Evolutionary conservation across 2,113 vertebrate genomes (phyloP).

Genomic region (Myrmophylax atrothorax): DNA sequence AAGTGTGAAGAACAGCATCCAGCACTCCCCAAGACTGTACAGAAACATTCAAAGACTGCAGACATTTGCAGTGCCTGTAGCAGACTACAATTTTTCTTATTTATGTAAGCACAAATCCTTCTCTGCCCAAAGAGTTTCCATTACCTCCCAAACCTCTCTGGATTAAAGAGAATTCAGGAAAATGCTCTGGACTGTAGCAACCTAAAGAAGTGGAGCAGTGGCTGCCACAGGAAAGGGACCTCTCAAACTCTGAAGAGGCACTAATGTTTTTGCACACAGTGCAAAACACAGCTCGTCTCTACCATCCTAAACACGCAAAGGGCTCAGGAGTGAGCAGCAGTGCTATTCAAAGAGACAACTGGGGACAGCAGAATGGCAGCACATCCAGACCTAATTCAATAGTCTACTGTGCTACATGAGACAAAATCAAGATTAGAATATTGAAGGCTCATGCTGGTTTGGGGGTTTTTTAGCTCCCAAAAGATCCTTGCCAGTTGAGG

Average conservation of each 20-base stretch:
- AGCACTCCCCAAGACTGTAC: rapidly evolving
- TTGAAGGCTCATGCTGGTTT: not conserved
- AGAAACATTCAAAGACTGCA: not conserved
- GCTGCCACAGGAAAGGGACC: rapidly evolving
- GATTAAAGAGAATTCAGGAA: not conserved
- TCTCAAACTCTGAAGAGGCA: not conserved
- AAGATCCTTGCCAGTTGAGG: not conserved
- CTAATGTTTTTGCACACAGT: not conserved
- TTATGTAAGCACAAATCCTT: not conserved
- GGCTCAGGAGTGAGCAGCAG: not conserved
- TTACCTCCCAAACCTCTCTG: not conserved
- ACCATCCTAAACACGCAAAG: not conserved
- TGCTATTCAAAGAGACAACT: not conserved
- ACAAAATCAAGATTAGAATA: not conserved
- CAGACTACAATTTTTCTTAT: not conserved
- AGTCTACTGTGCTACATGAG: not conserved
- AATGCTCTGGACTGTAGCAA: not conserved
- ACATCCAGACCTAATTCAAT: not conserved
- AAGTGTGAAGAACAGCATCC: not conserved
- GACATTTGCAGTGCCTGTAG: not conserved
- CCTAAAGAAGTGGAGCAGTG: not conserved
- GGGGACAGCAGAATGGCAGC: not conserved
- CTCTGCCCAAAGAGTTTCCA: not conserved
- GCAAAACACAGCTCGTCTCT: not conserved
- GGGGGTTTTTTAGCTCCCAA: not conserved